A percentile compares a stretch with the other conserved stretches of the same genome.
These are phyloP conservation scores for Autographa gamma DNA, from an alignment of 2,888 invertebrate species.

Conservation along the genomic window DNA sequence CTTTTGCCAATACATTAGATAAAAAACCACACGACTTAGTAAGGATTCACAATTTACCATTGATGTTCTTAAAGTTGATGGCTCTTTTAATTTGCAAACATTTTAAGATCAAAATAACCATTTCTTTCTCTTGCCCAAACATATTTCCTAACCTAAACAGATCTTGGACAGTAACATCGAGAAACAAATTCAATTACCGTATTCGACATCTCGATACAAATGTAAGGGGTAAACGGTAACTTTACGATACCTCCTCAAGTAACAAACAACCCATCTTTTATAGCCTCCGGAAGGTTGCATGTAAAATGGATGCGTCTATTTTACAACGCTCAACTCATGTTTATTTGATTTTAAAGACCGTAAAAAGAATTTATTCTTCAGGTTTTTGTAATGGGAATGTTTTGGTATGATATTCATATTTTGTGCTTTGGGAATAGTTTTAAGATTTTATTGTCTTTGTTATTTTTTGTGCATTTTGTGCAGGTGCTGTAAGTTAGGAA, in stretches of 20 bases:
- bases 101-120: no score
- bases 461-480: no score
- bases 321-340: conserved; percentile 53
- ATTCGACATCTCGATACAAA: conserved; percentile 49
- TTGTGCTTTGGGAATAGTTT: not conserved
- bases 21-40: no score
- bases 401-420: conserved; percentile 1
- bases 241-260: conserved; percentile 63
- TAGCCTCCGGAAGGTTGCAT: conserved; percentile 55
- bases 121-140: not conserved
- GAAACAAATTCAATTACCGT: conserved; percentile 39
- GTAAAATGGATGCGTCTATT: conserved; percentile 50
- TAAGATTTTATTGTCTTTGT: not conserved
- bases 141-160: not conserved
- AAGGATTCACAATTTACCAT: no score
- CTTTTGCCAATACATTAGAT: no score
- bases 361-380: conserved; percentile 44
- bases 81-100: no score
- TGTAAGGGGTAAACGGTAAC: conserved; percentile 53
- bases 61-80: no score
- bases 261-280: conserved; percentile 63
- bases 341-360: conserved; percentile 57
- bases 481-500: no score
- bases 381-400: conserved; percentile 19
- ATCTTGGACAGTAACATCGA: not conserved